Conservation (phyloP, 1,140 invertebrate species). For the Armadillidium nasatum region DNA sequence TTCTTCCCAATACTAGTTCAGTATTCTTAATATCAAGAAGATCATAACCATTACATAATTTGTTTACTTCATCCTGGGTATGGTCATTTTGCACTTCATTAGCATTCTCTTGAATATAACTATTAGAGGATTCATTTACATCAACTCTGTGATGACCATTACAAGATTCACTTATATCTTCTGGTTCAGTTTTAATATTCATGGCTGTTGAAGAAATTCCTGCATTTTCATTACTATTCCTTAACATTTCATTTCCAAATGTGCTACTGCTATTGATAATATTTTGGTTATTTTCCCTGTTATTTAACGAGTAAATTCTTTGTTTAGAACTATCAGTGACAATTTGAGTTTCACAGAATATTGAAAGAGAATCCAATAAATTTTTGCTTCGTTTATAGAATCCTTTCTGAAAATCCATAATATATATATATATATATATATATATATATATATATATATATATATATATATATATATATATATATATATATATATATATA, state of each 20-base stretch:
- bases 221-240: background rate
- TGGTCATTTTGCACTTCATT: background rate
- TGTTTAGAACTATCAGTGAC: background rate
- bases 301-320: background rate
- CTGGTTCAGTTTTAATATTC: background rate
- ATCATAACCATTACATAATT: too few species aligned
- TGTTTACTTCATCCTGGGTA: too few species aligned
- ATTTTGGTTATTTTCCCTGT: background rate
- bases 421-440: background rate
- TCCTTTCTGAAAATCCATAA: background rate
- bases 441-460: slow-evolving; percentile 3
- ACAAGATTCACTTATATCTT: background rate
- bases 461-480: slow-evolving; percentile 8
- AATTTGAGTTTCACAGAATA: background rate
- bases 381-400: background rate
- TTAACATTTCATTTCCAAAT: background rate
- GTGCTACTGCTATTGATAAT: background rate
- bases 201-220: background rate
- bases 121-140: too few species aligned
- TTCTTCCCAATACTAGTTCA: too few species aligned
- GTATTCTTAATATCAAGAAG: too few species aligned
- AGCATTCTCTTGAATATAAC: background rate
- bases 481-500: slow-evolving; percentile 11
- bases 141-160: too few species aligned
- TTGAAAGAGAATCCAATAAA: background rate